Conservation (phyloP, 2,113 vertebrate species). For the Scartelaos histophorus region DNA sequence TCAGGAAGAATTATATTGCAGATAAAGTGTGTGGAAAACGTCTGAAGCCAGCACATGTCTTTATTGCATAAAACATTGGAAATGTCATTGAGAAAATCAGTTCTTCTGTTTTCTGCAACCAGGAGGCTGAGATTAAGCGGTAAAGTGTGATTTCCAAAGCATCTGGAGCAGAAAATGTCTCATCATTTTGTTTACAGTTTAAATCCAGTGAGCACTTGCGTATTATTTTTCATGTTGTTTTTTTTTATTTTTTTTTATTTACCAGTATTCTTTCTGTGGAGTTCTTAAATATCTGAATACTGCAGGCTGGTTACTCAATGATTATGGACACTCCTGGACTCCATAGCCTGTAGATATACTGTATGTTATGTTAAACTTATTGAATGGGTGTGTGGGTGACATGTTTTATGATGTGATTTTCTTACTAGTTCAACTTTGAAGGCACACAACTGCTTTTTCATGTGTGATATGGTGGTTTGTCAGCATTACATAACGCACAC, state of each 20-base stretch:
- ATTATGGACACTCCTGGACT: constrained; percentile 48
- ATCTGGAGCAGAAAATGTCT: constrained; percentile 20
- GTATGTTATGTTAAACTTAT: constrained; percentile 49
- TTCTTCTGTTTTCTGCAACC: neutral
- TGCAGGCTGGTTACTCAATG: constrained; percentile 19
- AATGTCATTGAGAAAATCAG: neutral
- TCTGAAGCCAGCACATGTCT: constrained; percentile 13
- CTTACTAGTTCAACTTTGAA: constrained; percentile 16
- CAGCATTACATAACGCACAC: constrained; percentile 53
- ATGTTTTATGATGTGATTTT: constrained; percentile 35
- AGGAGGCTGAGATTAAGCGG: neutral
- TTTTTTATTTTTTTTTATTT: constrained; percentile 19
- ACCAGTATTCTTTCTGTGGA: constrained; percentile 25
- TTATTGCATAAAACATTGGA: neutral
- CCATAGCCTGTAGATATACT: constrained; percentile 28
- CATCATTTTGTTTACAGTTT: constrained; percentile 33
- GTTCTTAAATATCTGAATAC: neutral
- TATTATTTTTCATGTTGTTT: constrained; percentile 20
- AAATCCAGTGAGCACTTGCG: constrained; percentile 36
- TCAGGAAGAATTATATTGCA: constrained; percentile 35
- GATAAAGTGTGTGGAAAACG: constrained; percentile 32
- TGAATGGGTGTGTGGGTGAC: constrained; percentile 24
- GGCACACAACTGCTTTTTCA: constrained; percentile 37
- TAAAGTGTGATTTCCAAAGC: neutral
- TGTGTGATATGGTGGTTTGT: constrained; percentile 39